Evolutionary conservation across 2,888 invertebrate genomes (phyloP).

Genomic region (Hylaea fasciaria): DNA sequence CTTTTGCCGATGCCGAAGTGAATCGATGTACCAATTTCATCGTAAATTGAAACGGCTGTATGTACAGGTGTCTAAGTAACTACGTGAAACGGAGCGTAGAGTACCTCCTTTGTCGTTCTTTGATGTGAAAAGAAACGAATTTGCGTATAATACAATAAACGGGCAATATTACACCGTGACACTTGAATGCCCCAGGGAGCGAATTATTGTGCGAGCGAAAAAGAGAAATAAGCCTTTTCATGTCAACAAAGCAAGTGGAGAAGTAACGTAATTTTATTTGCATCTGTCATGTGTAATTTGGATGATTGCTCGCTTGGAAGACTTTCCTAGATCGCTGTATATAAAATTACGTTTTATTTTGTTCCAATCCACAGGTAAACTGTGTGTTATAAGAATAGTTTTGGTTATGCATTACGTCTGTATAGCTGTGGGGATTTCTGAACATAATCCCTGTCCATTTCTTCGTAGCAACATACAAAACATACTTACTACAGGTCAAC

Average conservation of each 20-base stretch:
- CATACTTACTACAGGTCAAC: too few relatives aligned
- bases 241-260: constrained; percentile 45
- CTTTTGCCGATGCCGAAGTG: constrained; percentile 47
- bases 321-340: constrained; percentile 22
- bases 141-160: constrained; percentile 65
- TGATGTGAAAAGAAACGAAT: constrained; percentile 64
- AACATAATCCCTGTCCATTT: too few relatives aligned
- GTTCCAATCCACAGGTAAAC: constrained; percentile 7
- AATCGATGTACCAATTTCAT: constrained; percentile 56
- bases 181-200: constrained; percentile 50
- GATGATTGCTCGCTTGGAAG: constrained; percentile 42
- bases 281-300: constrained; percentile 38
- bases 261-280: constrained; percentile 46
- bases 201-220: constrained; percentile 48
- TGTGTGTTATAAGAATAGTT: constrained; percentile 6
- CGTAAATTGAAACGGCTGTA: constrained; percentile 55
- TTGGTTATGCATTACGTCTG: not conserved
- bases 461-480: too few relatives aligned
- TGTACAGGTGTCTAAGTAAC: constrained; percentile 41
- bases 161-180: constrained; percentile 56
- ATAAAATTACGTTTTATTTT: constrained; percentile 19
- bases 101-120: constrained; percentile 61
- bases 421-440: too few relatives aligned
- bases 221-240: constrained; percentile 35
- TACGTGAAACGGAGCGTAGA: constrained; percentile 37